phyloP scores from a whole-genome alignment of 1,140 invertebrate species.

The Spodoptera frugiperda region DNA sequence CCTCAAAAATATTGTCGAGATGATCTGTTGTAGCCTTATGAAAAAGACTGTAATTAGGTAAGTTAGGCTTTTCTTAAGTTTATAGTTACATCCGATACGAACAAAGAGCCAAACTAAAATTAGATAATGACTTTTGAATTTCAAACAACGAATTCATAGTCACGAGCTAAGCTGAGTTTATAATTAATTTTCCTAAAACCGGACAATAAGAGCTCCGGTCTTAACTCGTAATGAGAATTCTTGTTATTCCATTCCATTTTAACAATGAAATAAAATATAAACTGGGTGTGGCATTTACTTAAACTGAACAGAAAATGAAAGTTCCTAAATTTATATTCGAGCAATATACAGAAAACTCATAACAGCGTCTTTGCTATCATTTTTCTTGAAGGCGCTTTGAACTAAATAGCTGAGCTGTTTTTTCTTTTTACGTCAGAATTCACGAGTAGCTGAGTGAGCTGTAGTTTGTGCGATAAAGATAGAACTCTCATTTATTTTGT shows the following conservation, averaged over 20 bases:
- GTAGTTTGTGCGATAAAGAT: background rate
- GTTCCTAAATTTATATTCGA: constrained; percentile 2
- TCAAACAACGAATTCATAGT: no score
- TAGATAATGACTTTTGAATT: no score
- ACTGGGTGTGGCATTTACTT: background rate
- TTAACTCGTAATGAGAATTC: constrained; percentile 17
- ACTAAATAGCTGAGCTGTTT: background rate
- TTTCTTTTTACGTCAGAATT: background rate
- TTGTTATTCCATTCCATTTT: constrained; percentile 9
- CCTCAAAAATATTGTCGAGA: no score
- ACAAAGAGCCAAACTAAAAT: no score
- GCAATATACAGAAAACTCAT: constrained; percentile 24
- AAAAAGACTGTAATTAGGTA: no score
- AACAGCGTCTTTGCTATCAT: constrained; percentile 18
- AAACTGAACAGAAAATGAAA: background rate
- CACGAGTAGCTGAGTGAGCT: background rate
- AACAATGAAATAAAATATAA: constrained; percentile 16
- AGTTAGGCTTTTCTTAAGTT: no score
- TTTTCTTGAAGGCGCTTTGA: constrained; percentile 22
- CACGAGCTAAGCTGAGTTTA: no score
- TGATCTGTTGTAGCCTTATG: no score
- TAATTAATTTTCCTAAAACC: no score
- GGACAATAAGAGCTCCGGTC: background rate
- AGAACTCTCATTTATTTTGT: background rate
- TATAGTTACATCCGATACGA: no score